Base-by-base conservation (phyloP, 2,888 invertebrate species). In the Nysson spinosus region DNA sequence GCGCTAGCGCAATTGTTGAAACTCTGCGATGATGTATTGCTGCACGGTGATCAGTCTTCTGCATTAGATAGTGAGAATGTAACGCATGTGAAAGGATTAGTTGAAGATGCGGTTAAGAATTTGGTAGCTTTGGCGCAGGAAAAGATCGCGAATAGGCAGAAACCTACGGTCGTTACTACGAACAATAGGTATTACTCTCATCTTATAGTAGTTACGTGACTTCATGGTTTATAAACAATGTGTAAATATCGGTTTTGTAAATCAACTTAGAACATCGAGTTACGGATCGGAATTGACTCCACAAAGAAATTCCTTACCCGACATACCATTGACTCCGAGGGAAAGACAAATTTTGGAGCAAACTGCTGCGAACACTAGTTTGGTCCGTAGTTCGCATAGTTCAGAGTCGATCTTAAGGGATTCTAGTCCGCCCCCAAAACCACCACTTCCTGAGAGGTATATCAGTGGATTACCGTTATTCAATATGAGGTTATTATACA, bases 21-120 rank as follows among this genome's bases (percentile, higher is more conserved):
- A 79, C 91, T 96, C 71, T 96, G 97, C 86, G 97, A 97, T 87
- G 95, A 96, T 87, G 94, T 96, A 46, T 90, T 96, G 67, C 89
- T 95, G 32, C 92, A 93, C 71, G 92, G 93, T 39, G 92, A 93
- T 77, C 90, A 92, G 80, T 89, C 91, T n/a, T 91, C 91, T 20
- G 91, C 90, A 20, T 83, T 91, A 37, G 89, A 90, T 80, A 89
- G 90, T 64, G 91, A 91, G 77, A 91, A 91, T 82, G 92, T 92
- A 37, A 90, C 90, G 20, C 91, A 92, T 81, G 91, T 94, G 47
- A 91, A 94, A 43, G 90, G 91, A 71, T 89, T 92, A 74, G 91
- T 95, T 12, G 92, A 93, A 80, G 92, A 93, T 77, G 93, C 94
- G 32, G 93, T 95, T 20, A 91, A 94, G 91, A 93, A 93, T 85